phyloP scores from a whole-genome alignment of 1,140 invertebrate species.

The Drosophila leontia region DNA sequence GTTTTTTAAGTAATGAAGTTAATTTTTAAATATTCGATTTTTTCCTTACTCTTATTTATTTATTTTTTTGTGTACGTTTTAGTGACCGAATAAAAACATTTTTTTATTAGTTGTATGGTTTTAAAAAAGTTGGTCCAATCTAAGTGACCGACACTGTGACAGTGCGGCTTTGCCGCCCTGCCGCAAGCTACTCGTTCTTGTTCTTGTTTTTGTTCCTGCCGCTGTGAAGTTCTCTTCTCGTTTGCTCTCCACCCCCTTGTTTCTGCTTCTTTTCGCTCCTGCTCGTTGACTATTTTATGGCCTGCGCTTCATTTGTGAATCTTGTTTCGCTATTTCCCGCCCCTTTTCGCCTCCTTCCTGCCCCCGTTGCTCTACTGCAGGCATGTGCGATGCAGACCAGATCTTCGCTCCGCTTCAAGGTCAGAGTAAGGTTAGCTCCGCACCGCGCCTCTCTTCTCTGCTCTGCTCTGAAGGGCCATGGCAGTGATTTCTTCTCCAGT shows the following conservation, averaged over 20 bases:
- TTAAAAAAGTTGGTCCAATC: not conserved
- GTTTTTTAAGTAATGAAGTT: not conserved
- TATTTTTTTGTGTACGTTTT: not conserved
- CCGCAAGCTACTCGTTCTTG: conserved; percentile 52
- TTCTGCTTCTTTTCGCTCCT: conserved; percentile 17
- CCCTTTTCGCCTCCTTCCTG: conserved; percentile 16
- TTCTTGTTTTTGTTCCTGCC: conserved; percentile 35
- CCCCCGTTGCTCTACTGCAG: conserved; percentile 16
- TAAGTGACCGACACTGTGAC: conserved; percentile 26
- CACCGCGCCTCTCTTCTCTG: conserved; percentile 21
- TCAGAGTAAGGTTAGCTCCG: conserved; percentile 76
- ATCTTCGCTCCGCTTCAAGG: conserved; percentile 73
- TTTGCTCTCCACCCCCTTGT: conserved; percentile 16
- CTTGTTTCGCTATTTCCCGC: conserved; percentile 55
- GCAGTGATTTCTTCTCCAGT: conserved; percentile 63
- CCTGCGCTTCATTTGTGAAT: conserved; percentile 44
- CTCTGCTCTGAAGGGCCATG: conserved; percentile 57
- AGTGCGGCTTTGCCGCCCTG: conserved; percentile 46
- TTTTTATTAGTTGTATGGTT: not conserved
- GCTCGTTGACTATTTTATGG: conserved; percentile 56
- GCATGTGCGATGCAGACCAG: conserved; percentile 42
- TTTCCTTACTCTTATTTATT: not conserved
- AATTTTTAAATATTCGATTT: not conserved
- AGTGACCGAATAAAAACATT: no score
- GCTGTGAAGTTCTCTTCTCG: conserved; percentile 49